These are phyloP conservation scores for Ptyas mucosa DNA, from an alignment of 2,113 vertebrate genomes.

Conservation along the genomic window DNA sequence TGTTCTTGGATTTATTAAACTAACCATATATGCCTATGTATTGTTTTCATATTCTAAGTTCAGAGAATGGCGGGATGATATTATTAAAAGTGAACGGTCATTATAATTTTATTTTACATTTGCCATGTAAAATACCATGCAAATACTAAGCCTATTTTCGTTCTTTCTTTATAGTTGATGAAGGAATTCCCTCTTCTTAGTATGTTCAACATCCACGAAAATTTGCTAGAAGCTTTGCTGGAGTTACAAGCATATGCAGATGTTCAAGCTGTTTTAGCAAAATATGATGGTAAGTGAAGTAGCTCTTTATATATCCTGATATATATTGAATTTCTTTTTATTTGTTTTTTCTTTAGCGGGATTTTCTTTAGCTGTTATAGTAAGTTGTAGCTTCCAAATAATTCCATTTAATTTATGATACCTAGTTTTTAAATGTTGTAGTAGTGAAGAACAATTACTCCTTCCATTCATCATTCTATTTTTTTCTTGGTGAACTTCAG, in stretches of 20 bases:
- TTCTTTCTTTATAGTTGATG: slow-evolving; percentile 84
- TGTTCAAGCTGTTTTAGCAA: slow-evolving; percentile 96
- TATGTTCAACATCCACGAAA: slow-evolving; percentile 99
- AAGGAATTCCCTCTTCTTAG: slow-evolving; percentile 98
- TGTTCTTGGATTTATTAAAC: not conserved
- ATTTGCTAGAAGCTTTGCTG: slow-evolving; percentile 92
- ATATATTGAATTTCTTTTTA: not conserved
- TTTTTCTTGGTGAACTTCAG: not conserved
- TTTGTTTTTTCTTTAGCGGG: not conserved
- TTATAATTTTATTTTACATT: not conserved
- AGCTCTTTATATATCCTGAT: not conserved
- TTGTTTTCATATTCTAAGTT: not conserved
- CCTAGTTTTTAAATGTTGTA: not conserved
- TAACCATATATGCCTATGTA: not conserved
- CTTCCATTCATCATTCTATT: not conserved
- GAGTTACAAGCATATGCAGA: slow-evolving; percentile 97
- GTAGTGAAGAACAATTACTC: not conserved
- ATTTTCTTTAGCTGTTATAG: not conserved
- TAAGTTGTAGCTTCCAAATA: not conserved
- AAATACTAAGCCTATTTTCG: slow-evolving; percentile 28
- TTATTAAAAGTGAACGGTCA: not conserved
- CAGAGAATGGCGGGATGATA: not conserved
- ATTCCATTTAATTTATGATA: not conserved
- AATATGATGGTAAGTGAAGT: slow-evolving; percentile 89
- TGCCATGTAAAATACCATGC: slow-evolving; percentile 18